These are phyloP conservation scores for Drosophila quinaria DNA, from an alignment of 2,888 invertebrate genomes.

Conservation along the genomic window DNA sequence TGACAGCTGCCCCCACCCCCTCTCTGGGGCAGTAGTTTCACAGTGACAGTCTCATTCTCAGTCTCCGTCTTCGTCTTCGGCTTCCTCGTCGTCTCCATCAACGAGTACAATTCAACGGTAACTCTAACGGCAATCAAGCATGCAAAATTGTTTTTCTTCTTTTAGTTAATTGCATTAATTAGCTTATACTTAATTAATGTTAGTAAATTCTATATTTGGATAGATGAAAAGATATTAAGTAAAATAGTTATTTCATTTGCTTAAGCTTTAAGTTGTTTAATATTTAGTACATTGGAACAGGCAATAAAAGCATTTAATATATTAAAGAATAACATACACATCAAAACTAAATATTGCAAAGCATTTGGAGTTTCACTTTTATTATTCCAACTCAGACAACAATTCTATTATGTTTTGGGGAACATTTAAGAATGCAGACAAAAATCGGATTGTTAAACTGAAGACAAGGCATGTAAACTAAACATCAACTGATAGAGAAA, in stretches of 20 bases:
- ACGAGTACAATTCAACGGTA: slow-evolving; percentile 31
- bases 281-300: slow-evolving; percentile 9
- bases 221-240: background rate
- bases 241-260: slow-evolving; percentile 7
- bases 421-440: slow-evolving; percentile 9
- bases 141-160: slow-evolving; percentile 43
- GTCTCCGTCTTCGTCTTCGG: slow-evolving; percentile 27
- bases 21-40: background rate
- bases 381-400: background rate
- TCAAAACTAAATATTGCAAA: slow-evolving; percentile 27
- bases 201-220: slow-evolving; percentile 7
- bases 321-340: slow-evolving; percentile 4
- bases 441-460: slow-evolving; percentile 7
- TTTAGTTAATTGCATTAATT: slow-evolving; percentile 17
- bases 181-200: slow-evolving; percentile 19
- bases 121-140: slow-evolving; percentile 52
- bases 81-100: slow-evolving; percentile 33
- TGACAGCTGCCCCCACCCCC: slow-evolving; percentile 32
- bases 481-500: slow-evolving; percentile 9
- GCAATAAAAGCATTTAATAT: slow-evolving; percentile 9
- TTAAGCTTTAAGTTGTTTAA: background rate
- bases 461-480: slow-evolving; percentile 10
- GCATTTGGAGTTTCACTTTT: slow-evolving; percentile 16
- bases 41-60: slow-evolving; percentile 18
- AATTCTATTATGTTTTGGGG: background rate